phyloP scores from a whole-genome alignment of 2,113 vertebrate genomes.

The Sterrhoptilus dennistouni region DNA sequence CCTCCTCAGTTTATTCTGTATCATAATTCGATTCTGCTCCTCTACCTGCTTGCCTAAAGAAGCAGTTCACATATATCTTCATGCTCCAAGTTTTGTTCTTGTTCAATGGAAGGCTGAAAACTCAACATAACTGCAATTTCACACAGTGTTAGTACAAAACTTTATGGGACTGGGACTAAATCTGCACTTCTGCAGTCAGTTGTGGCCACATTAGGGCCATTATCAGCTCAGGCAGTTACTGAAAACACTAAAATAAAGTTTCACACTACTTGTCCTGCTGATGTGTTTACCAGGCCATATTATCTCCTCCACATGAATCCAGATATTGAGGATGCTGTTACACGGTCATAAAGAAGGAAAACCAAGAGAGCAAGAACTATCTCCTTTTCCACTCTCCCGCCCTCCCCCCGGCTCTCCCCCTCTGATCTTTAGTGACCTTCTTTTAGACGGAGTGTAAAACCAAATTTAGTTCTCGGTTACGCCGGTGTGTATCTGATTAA shows the following conservation, averaged over 20 bases:
- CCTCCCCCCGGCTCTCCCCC: not conserved
- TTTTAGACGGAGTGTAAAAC: not conserved
- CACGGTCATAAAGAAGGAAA: not conserved
- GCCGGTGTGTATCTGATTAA: not conserved
- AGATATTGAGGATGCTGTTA: not conserved
- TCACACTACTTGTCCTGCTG: not conserved
- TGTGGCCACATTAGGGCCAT: conserved; percentile 30
- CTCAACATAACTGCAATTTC: not conserved
- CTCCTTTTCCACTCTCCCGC: not conserved
- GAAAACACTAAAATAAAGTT: conserved; percentile 37
- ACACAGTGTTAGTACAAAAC: not conserved
- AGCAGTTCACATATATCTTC: not conserved
- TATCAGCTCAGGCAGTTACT: conserved; percentile 31
- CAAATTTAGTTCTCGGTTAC: not conserved
- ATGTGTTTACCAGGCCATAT: conserved; percentile 32
- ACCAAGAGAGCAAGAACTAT: not conserved
- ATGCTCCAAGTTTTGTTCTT: not conserved
- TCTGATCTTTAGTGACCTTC: not conserved
- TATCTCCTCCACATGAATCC: conserved; percentile 3
- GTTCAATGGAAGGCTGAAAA: not conserved
- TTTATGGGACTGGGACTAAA: conserved; percentile 17
- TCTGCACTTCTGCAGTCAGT: not conserved
- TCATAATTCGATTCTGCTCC: not conserved
- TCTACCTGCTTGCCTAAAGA: not conserved
- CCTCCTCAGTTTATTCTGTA: not conserved